phyloP scores from a whole-genome alignment of 37 sponge, comb jelly and placozoan species.

The Beroe ovata region DNA sequence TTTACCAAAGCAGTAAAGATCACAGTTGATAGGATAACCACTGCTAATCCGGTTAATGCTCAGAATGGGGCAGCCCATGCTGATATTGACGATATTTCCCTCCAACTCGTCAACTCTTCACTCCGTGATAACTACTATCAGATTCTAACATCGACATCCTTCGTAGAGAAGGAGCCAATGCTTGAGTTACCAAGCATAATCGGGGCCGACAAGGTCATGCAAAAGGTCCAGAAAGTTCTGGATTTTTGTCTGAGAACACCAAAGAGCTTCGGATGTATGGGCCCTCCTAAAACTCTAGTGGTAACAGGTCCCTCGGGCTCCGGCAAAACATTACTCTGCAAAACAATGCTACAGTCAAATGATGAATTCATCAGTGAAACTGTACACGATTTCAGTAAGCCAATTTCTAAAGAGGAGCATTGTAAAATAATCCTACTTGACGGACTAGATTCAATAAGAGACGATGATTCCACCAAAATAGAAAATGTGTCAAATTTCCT shows the following conservation, averaged over 20 bases:
- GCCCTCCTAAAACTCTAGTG: conserved; percentile 5
- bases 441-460: conserved; percentile 30
- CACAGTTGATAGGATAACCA: not conserved
- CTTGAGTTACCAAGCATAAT: not conserved
- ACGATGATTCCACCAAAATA: conserved; percentile 3
- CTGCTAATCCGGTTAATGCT: not conserved
- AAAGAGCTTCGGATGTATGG: not conserved
- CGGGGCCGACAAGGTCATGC: not conserved
- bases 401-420: not conserved
- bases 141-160: not conserved
- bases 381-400: conserved; percentile 15
- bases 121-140: conserved; percentile 2
- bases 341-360: not conserved
- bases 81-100: not conserved
- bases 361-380: not conserved
- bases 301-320: conserved; percentile 48
- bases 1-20: not conserved
- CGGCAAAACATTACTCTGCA: conserved; percentile 49
- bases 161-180: not conserved
- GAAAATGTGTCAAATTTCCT: not conserved
- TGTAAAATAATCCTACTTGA: not conserved
- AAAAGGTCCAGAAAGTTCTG: not conserved
- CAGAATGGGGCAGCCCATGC: not conserved
- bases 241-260: not conserved
- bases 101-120: not conserved